phyloP scores from a whole-genome alignment of 1,140 invertebrate species.

The Leptestheria dahalacensis region DNA sequence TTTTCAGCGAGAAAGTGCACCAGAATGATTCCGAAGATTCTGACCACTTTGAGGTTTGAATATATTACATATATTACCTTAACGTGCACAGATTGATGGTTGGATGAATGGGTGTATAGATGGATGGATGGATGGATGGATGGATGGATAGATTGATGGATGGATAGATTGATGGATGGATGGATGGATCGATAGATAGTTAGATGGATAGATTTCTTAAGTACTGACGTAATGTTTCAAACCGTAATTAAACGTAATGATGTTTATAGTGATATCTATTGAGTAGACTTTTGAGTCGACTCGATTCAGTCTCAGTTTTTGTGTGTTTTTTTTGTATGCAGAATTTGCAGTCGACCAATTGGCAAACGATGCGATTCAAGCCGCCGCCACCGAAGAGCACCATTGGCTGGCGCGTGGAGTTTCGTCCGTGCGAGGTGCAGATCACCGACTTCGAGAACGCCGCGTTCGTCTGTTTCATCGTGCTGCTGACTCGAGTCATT shows the following conservation, averaged over 20 bases:
- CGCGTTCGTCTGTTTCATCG: conserved; percentile 95
- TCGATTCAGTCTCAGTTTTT: too few species aligned
- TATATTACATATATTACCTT: conserved; percentile 9
- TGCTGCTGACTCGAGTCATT: conserved; percentile 89
- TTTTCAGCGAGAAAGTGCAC: conserved; percentile 91
- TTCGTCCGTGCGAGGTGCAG: conserved; percentile 95
- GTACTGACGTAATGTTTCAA: too few species aligned
- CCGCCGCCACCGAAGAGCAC: conserved; percentile 85
- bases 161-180: too few species aligned
- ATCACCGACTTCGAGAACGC: conserved; percentile 99
- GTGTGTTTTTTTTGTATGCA: conserved; percentile 28
- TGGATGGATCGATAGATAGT: too few species aligned
- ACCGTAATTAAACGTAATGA: too few species aligned
- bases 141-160: too few species aligned
- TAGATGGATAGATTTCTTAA: too few species aligned
- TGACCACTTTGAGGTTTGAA: conserved; percentile 98
- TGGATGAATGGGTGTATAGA: too few species aligned
- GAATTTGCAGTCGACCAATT: conserved; percentile 99
- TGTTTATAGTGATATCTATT: too few species aligned
- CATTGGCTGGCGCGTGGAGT: conserved; percentile 99
- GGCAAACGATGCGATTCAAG: conserved; percentile 99
- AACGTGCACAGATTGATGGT: too few species aligned
- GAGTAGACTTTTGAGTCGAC: not conserved
- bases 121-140: too few species aligned
- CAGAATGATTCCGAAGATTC: conserved; percentile 87